Conservation (phyloP, 2,888 invertebrate species). For the Trachelus tabidus region DNA sequence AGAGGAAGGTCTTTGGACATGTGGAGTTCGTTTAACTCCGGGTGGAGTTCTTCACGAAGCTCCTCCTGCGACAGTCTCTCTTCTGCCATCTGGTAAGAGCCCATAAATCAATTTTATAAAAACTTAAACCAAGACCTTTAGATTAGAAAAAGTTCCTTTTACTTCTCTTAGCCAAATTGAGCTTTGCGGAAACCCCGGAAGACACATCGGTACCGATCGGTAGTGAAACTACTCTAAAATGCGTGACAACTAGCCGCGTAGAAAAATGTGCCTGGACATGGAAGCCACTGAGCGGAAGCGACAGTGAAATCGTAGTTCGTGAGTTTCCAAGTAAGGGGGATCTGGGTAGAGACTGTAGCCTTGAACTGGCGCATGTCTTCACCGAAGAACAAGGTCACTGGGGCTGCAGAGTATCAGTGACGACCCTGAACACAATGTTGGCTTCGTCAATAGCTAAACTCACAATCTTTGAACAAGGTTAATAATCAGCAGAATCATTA, state of each 20-base stretch:
- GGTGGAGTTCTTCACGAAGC: conserved; percentile 58
- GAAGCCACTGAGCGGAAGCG: conserved; percentile 45
- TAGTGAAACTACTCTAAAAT: conserved; percentile 49
- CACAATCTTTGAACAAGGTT: conserved; percentile 58
- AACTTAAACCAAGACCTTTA: background rate
- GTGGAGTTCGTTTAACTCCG: conserved; percentile 56
- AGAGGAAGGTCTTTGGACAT: conserved; percentile 64
- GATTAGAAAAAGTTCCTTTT: background rate
- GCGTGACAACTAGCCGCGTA: conserved; percentile 54
- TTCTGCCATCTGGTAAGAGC: conserved; percentile 56
- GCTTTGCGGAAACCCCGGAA: conserved; percentile 54
- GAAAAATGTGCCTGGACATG: conserved; percentile 60
- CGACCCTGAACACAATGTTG: conserved; percentile 46
- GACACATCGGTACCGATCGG: conserved; percentile 52
- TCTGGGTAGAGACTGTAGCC: conserved; percentile 57
- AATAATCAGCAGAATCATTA: background rate
- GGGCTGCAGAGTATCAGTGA: conserved; percentile 55
- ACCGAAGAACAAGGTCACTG: conserved; percentile 57
- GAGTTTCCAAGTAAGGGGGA: conserved; percentile 58
- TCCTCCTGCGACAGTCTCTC: conserved; percentile 58
- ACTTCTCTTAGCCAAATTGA: conserved; percentile 51
- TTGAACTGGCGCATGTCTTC: conserved; percentile 43
- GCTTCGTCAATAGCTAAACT: conserved; percentile 49
- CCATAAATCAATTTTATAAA: background rate
- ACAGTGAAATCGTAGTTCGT: conserved; percentile 41